Percentiles rank a stretch among this genome's conserved stretches.
Conservation (phyloP, 2,797 vertebrate species). For the Taeniopygia guttata region DNA sequence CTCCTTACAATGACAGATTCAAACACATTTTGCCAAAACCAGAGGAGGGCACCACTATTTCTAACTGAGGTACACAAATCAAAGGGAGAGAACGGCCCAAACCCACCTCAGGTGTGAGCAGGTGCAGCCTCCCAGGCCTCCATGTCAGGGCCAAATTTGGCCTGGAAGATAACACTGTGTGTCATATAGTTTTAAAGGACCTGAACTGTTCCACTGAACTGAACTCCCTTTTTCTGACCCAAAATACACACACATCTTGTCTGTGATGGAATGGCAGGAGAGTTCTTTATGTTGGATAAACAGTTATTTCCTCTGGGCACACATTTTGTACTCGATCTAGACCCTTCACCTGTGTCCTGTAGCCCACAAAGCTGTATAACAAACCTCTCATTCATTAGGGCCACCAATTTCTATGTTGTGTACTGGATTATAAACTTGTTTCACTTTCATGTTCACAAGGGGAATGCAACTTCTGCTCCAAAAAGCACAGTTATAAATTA, state of each 20-base stretch:
- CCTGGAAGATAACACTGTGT: neutral
- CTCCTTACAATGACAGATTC: neutral
- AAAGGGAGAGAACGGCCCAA: neutral
- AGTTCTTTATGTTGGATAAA: rapidly evolving
- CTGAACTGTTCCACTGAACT: neutral
- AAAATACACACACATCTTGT: neutral
- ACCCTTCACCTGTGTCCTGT: neutral
- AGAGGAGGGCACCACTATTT: neutral
- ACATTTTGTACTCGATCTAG: neutral
- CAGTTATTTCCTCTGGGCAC: neutral
- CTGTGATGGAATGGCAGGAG: neutral
- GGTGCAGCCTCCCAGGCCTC: neutral
- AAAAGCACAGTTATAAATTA: neutral
- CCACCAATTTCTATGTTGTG: neutral
- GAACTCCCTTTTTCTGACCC: neutral
- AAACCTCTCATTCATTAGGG: neutral
- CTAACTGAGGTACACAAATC: neutral
- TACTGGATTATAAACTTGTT: neutral
- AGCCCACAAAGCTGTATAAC: neutral
- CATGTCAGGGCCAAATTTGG: neutral
- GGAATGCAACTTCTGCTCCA: neutral
- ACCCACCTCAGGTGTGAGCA: neutral
- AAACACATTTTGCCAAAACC: slow-evolving; percentile 10
- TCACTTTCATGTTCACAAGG: neutral
- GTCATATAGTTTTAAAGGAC: neutral